A percentile compares a stretch with the other conserved stretches of the same genome.
These are phyloP conservation scores for Crotalus viridis DNA, from an alignment of 2,113 vertebrate genomes.

Conservation along the genomic window DNA sequence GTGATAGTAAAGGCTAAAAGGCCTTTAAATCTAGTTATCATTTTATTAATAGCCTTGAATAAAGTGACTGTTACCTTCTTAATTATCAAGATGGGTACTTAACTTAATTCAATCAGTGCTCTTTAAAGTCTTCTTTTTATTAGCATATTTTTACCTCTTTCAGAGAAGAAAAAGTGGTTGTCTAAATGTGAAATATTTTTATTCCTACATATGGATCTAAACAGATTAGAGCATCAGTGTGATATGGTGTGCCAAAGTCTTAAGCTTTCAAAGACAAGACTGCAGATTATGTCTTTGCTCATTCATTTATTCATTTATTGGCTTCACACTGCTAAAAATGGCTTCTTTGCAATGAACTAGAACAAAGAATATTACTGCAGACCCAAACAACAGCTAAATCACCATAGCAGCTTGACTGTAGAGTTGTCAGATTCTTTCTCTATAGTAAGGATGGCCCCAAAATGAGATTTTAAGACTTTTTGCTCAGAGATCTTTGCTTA, in stretches of 20 bases:
- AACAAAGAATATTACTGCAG: background rate
- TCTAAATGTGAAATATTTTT: background rate
- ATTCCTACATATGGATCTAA: conserved; percentile 50
- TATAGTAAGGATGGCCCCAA: background rate
- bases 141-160: background rate
- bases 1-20: background rate
- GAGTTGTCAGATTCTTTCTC: background rate
- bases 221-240: conserved; percentile 1
- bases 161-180: background rate
- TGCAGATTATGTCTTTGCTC: background rate
- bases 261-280: background rate
- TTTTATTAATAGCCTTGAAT: background rate
- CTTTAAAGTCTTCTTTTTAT: background rate
- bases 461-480: background rate
- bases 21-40: background rate
- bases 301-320: background rate
- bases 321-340: background rate
- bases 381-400: background rate
- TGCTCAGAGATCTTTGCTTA: background rate
- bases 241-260: background rate
- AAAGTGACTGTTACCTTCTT: background rate
- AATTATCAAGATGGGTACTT: background rate
- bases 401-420: background rate
- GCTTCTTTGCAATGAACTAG: background rate
- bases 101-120: background rate